These are phyloP conservation scores for Copsychus sechellarum DNA, from an alignment of 2,113 vertebrate genomes.

Conservation along the genomic window DNA sequence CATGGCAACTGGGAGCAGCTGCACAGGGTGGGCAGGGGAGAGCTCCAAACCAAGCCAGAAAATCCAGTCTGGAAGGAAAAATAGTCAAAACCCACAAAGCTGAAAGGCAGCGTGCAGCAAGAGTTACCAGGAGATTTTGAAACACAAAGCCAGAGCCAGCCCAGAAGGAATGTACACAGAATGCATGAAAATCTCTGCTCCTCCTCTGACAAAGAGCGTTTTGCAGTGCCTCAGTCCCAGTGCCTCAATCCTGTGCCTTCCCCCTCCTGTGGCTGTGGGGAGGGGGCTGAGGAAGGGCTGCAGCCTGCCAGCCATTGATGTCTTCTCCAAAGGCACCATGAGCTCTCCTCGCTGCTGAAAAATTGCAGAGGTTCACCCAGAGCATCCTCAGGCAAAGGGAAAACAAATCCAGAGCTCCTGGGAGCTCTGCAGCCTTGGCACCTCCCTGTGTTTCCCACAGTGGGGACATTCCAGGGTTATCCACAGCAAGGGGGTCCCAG, in stretches of 20 bases:
- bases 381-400: neutral
- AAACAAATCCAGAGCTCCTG: accelerated
- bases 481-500: neutral
- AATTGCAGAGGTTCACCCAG: neutral
- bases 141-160: slow-evolving; percentile 19
- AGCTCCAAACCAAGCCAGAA: neutral
- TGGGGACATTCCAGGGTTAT: neutral
- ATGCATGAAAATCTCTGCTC: slow-evolving; percentile 11
- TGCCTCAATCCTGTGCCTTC: neutral
- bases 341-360: neutral
- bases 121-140: neutral
- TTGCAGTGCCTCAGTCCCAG: neutral
- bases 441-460: accelerated
- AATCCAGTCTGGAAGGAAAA: neutral
- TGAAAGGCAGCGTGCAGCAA: neutral
- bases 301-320: neutral
- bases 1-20: neutral
- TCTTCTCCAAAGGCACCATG: neutral
- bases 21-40: neutral
- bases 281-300: neutral
- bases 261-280: neutral
- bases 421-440: accelerated
- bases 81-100: neutral
- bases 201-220: neutral
- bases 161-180: slow-evolving; percentile 36